phyloP scores from a whole-genome alignment of 1,140 invertebrate genomes.

The Drosophila pseudoananassae region DNA sequence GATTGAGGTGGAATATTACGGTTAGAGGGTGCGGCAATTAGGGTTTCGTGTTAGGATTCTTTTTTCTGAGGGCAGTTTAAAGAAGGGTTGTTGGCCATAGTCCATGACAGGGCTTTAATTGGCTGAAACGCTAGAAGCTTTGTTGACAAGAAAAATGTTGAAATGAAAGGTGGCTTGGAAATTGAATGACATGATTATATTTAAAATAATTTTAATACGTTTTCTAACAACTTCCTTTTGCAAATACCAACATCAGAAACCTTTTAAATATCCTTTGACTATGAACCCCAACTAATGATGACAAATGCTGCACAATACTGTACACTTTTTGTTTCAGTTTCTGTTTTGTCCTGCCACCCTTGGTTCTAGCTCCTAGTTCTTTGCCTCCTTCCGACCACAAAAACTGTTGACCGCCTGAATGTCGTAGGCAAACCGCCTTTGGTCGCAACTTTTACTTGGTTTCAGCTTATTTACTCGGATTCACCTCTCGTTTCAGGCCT shows the following conservation, averaged over 20 bases:
- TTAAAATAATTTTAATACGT: background rate
- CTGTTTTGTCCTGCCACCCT: background rate
- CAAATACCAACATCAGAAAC: slow-evolving; percentile 2
- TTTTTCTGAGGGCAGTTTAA: background rate
- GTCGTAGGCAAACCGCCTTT: slow-evolving; percentile 52
- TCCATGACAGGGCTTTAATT: slow-evolving; percentile 9
- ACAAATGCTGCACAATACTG: slow-evolving; percentile 15
- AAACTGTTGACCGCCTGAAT: slow-evolving; percentile 26
- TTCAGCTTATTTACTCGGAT: slow-evolving; percentile 71
- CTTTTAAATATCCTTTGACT: slow-evolving; percentile 7
- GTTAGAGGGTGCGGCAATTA: slow-evolving; percentile 18
- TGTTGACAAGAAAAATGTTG: background rate
- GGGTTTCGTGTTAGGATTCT: slow-evolving; percentile 7
- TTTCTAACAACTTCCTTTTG: background rate
- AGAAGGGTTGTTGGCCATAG: slow-evolving; percentile 24
- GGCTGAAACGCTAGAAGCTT: slow-evolving; percentile 1
- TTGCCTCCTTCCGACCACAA: slow-evolving; percentile 24
- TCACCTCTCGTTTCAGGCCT: slow-evolving; percentile 54
- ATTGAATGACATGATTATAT: too few species aligned
- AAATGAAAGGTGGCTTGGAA: background rate
- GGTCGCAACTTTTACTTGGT: slow-evolving; percentile 55
- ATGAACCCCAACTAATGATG: slow-evolving; percentile 30
- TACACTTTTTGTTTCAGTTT: slow-evolving; percentile 4
- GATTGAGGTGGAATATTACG: slow-evolving; percentile 20
- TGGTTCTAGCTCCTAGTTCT: background rate